Percentiles rank a stretch among this genome's conserved stretches.
Conservation (phyloP, 1,140 invertebrate genomes). For the Cyclina sinensis region DNA sequence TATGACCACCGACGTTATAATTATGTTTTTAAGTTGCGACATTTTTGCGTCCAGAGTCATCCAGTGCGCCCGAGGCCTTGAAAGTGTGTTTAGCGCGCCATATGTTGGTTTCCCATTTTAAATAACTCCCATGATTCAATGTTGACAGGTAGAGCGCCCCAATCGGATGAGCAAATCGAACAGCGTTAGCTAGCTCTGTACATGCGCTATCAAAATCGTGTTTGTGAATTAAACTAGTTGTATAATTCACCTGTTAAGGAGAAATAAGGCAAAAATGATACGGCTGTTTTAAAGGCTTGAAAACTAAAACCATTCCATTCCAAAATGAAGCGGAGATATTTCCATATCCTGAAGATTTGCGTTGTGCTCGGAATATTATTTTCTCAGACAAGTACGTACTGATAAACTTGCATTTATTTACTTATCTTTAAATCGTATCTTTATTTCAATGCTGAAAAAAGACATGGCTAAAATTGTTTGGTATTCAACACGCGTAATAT, state of each 20-base stretch:
- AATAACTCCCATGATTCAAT: conserved; percentile 30
- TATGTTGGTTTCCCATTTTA: background rate
- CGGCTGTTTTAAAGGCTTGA: background rate
- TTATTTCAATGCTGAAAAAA: too few relatives aligned
- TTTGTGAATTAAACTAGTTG: too few relatives aligned
- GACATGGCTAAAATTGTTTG: too few relatives aligned
- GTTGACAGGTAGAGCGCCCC: background rate
- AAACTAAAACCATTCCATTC: background rate
- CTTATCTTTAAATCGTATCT: too few relatives aligned
- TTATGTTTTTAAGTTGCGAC: background rate
- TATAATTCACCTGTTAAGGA: background rate
- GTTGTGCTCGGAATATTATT: background rate
- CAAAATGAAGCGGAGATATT: background rate
- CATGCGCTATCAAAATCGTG: too few relatives aligned
- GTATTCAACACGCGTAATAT: too few relatives aligned
- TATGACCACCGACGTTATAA: background rate
- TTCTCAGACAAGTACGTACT: background rate
- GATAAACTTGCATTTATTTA: too few relatives aligned
- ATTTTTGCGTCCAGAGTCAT: conserved; percentile 14
- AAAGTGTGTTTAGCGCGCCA: background rate
- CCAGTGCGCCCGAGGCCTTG: background rate
- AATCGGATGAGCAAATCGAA: conserved; percentile 23
- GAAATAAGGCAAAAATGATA: background rate
- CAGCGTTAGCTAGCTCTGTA: background rate
- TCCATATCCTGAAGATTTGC: background rate